Percentiles rank a stretch among this genome's conserved stretches.
These are phyloP conservation scores for Alviniconcha strummeri DNA, from an alignment of 2,888 invertebrate species.

Conservation along the genomic window DNA sequence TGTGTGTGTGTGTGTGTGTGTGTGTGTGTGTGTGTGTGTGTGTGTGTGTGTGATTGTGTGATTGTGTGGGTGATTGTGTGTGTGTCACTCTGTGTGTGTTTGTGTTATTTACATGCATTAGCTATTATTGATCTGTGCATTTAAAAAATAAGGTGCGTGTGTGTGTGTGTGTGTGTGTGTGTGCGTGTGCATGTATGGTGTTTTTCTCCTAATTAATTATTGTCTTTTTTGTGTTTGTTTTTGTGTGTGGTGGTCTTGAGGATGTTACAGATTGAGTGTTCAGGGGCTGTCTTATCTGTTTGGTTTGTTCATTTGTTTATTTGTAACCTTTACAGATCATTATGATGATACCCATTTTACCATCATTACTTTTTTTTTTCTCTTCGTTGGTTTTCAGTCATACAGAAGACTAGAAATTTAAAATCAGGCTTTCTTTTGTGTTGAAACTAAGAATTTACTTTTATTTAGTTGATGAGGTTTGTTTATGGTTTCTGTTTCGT, in stretches of 20 bases:
- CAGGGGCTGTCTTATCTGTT: not conserved
- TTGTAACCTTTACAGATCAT: no score
- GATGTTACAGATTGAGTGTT: no score
- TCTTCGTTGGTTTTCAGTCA: no score
- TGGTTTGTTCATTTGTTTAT: not conserved
- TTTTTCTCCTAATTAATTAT: not conserved
- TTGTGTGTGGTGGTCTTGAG: not conserved
- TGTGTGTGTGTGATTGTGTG: not conserved
- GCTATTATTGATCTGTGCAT: not conserved
- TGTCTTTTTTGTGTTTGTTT: not conserved
- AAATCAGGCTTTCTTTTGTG: no score
- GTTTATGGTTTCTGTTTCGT: no score
- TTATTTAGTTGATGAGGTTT: no score
- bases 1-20: not conserved
- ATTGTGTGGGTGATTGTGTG: not conserved
- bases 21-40: not conserved
- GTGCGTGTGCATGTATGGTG: not conserved
- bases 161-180: constrained; percentile 17
- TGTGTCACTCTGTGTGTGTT: constrained; percentile 3
- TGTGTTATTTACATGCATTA: not conserved
- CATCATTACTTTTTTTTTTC: no score
- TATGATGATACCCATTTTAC: no score
- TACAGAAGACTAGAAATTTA: no score
- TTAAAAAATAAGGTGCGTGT: not conserved
- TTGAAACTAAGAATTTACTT: no score